Percentiles rank a stretch among this genome's conserved stretches.
phyloP scores from a whole-genome alignment of 1,140 invertebrate genomes.

The Ylistrum balloti region DNA sequence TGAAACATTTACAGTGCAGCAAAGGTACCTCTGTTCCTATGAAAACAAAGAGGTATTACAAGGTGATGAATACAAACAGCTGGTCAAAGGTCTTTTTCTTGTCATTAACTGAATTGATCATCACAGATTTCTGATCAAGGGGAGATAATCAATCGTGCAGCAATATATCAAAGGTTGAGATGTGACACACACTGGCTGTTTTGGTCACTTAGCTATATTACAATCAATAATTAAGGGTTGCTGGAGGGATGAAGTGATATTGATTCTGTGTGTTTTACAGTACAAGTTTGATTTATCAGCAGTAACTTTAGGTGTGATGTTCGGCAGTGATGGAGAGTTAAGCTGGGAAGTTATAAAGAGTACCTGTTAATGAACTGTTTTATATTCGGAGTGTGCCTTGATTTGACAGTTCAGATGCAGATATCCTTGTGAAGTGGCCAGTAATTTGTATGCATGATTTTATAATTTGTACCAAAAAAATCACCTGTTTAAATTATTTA shows the following conservation, averaged over 20 bases:
- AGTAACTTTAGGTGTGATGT: neutral
- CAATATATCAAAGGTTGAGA: constrained; percentile 1
- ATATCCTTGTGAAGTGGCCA: too few relatives aligned
- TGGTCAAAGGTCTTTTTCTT: constrained; percentile 7
- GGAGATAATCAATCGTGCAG: neutral
- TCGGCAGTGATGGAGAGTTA: neutral
- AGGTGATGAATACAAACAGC: neutral
- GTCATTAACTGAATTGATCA: neutral
- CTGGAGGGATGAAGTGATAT: neutral
- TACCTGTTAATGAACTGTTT: too few relatives aligned
- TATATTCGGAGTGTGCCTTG: too few relatives aligned
- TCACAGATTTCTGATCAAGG: constrained; percentile 10
- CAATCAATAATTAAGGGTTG: neutral
- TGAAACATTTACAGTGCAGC: neutral
- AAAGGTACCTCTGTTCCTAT: neutral
- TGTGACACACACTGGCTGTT: neutral
- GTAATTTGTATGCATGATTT: too few relatives aligned
- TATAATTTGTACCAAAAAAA: too few relatives aligned
- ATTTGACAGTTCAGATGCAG: too few relatives aligned
- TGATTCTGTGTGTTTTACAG: neutral
- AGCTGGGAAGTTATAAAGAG: too few relatives aligned
- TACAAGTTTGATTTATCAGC: neutral
- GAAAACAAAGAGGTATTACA: neutral
- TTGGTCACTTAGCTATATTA: neutral
- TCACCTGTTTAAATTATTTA: too few relatives aligned